Percentiles rank a stretch among this genome's conserved stretches.
Evolutionary conservation across 2,888 invertebrate genomes (phyloP).

Genomic region (Tetragonisca angustula): DNA sequence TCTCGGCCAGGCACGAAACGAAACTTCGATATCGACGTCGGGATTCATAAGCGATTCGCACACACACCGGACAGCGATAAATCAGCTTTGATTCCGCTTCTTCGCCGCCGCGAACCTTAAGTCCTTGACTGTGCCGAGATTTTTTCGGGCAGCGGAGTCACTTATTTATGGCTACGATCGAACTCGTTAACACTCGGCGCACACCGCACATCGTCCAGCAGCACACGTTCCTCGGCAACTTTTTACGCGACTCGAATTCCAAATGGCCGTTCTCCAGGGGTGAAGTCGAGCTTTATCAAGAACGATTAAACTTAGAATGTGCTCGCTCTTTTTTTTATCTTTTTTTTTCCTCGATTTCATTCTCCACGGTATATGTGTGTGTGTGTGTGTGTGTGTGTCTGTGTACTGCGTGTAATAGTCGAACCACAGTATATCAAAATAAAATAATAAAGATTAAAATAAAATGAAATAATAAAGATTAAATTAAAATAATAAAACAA

Average conservation of each 20-base stretch:
- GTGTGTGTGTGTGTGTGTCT: no score
- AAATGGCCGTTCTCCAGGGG: neutral
- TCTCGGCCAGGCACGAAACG: no score
- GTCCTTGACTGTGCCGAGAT: conserved; percentile 25
- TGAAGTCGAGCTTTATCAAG: conserved; percentile 5
- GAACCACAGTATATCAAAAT: no score
- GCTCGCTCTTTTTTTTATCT: neutral
- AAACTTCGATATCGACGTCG: no score
- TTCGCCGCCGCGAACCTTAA: neutral
- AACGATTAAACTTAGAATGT: conserved; percentile 5
- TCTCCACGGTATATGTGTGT: no score
- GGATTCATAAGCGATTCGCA: no score
- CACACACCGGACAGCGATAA: neutral
- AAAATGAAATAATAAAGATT: no score
- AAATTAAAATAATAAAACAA: no score
- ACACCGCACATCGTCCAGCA: neutral
- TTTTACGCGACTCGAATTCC: conserved; percentile 31
- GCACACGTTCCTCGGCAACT: conserved; percentile 16
- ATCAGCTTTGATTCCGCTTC: neutral
- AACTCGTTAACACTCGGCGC: conserved; percentile 10
- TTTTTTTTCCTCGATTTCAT: neutral
- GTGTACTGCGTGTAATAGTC: no score
- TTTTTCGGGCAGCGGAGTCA: neutral
- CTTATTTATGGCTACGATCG: conserved; percentile 4
- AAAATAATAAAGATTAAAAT: no score